Evolutionary conservation across 2,888 invertebrate genomes (phyloP).

Genomic region (Sesia apiformis): DNA sequence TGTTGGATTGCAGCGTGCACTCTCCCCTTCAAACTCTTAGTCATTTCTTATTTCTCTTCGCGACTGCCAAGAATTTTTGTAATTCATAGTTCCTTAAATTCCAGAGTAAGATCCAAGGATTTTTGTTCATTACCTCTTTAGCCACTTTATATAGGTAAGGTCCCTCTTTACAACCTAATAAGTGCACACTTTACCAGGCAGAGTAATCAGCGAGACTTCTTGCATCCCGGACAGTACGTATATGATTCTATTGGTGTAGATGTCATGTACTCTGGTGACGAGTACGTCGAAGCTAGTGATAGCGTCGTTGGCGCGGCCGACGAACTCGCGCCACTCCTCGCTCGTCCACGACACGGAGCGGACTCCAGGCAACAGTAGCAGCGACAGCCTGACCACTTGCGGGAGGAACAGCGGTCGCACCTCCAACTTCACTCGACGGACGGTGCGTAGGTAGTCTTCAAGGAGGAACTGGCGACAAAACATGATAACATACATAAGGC

Average conservation of each 20-base stretch:
- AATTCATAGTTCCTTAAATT: too few relatives aligned
- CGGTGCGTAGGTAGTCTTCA: slow-evolving; percentile 82
- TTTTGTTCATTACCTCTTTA: too few relatives aligned
- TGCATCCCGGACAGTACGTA: slow-evolving; percentile 92
- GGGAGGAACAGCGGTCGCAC: slow-evolving; percentile 93
- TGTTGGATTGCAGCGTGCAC: too few relatives aligned
- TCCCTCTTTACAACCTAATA: too few relatives aligned
- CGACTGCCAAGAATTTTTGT: too few relatives aligned
- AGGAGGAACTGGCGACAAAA: slow-evolving; percentile 77
- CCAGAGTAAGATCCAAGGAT: too few relatives aligned
- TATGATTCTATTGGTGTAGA: slow-evolving; percentile 91
- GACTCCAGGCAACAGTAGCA: slow-evolving; percentile 87
- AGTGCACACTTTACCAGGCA: slow-evolving; percentile 73
- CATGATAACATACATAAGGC: too few relatives aligned
- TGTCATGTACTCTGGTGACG: slow-evolving; percentile 88
- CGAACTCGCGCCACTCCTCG: slow-evolving; percentile 85
- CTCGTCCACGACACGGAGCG: slow-evolving; percentile 90
- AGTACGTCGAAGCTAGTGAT: slow-evolving; percentile 86
- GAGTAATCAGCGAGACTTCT: slow-evolving; percentile 83
- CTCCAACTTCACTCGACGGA: slow-evolving; percentile 86
- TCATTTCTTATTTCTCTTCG: too few relatives aligned
- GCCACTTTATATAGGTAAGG: too few relatives aligned
- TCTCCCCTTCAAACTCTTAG: too few relatives aligned
- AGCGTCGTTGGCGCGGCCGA: slow-evolving; percentile 82
- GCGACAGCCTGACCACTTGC: slow-evolving; percentile 88